Evolutionary conservation across 2,888 invertebrate species (phyloP), one percentile per base, ranked within the genome.

Genomic region (Margaritifera margaritifera): DNA sequence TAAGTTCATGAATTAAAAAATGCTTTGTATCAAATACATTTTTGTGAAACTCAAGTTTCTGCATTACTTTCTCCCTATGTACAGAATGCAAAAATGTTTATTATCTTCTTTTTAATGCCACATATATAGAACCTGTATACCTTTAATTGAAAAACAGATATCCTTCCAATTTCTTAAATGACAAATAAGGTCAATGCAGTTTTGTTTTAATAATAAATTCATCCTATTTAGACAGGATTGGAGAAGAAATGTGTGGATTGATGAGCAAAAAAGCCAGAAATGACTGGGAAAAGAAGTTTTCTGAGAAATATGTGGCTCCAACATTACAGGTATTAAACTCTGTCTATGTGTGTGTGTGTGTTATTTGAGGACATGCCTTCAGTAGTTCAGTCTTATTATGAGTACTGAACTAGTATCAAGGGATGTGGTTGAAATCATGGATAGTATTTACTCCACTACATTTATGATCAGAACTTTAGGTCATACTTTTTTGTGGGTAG

Each of bases 271-370:
- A 54, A 24, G 66, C 69, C 31, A 68, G 79, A 64, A 58, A 50
- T 20, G 65, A 60, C 1, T 80, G 79, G 79, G 79, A 80, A 61
- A 59, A 68, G 4, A 56, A 58, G 57, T 78, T 80, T 63, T 62
- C 70, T 56, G 31, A 31, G 24, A 63, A 22, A 4, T 64, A 61
- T 57, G 54, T 74, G 25, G 51, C 53, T n/a, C 71, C 71, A 60
- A 31, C 64, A 18, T 20, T 73, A 22, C 57, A 62, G 62, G 73
- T 70, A 63, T 61, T 25, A 19, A 20, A 51, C 24, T 15, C 20
- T 66, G 20, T 20, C 19, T 42, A 15, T 42, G 42, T 42, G 42
- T 42, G 42, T 42, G 42, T 42, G 42, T 15, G 42, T 42, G 31
- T 42, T 42, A 42, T 15, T 42, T 15, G 11, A 42, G 15, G 42